Conservation (phyloP, 1,140 invertebrate species). For the Megalonaias nervosa region DNA sequence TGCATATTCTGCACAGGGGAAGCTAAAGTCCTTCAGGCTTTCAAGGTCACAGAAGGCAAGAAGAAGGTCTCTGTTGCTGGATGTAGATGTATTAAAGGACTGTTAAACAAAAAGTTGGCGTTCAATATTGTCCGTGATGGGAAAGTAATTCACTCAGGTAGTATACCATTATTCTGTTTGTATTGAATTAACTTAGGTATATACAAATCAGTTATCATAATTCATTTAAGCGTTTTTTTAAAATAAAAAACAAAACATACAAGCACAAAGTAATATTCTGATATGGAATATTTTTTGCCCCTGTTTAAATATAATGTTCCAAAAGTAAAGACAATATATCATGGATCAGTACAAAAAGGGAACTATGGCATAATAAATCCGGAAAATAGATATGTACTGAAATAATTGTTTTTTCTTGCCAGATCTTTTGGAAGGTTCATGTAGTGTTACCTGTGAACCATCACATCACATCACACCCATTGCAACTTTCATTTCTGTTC, state of each 20-base stretch:
- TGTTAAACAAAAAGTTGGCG: constrained; percentile 79
- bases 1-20: constrained; percentile 77
- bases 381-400: too few relatives aligned
- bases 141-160: constrained; percentile 84
- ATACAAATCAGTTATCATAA: neutral
- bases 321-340: neutral
- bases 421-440: too few relatives aligned
- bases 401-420: too few relatives aligned
- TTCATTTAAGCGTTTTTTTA: neutral
- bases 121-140: constrained; percentile 81
- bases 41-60: constrained; percentile 81
- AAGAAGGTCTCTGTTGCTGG: constrained; percentile 88
- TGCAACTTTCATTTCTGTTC: too few relatives aligned
- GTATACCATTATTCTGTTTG: constrained; percentile 25
- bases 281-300: neutral
- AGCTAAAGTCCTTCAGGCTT: constrained; percentile 88
- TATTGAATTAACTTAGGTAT: neutral
- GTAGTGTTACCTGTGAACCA: too few relatives aligned
- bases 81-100: constrained; percentile 86
- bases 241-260: neutral
- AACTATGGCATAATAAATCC: too few relatives aligned
- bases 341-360: neutral
- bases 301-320: neutral
- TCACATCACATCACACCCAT: too few relatives aligned
- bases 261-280: neutral